phyloP scores from a whole-genome alignment of 2,888 invertebrate genomes.

The Melipona beecheii region DNA sequence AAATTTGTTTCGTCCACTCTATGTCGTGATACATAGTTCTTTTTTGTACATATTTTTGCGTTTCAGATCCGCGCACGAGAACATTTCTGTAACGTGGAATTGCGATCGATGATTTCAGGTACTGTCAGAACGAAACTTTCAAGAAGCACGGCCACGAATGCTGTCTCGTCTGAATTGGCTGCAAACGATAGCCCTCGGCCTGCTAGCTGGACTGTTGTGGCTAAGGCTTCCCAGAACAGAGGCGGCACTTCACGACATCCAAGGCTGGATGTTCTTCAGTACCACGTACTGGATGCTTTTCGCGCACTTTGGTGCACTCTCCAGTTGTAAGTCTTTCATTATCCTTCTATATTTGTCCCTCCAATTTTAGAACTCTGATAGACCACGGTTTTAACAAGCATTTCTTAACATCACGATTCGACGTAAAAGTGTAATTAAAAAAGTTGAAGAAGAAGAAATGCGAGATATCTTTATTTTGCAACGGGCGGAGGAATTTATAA shows the following conservation, averaged over 20 bases:
- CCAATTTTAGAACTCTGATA: background rate
- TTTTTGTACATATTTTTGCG: no score
- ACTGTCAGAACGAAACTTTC: conserved; percentile 90
- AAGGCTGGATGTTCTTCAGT: conserved; percentile 94
- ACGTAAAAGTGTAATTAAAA: background rate
- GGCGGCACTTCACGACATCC: conserved; percentile 90
- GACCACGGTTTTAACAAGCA: background rate
- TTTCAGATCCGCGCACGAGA: background rate
- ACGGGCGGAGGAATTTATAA: background rate
- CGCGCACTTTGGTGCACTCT: conserved; percentile 91
- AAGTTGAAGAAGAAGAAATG: background rate
- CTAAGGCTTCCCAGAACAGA: conserved; percentile 91
- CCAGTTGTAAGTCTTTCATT: conserved; percentile 88
- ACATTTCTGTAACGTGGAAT: background rate
- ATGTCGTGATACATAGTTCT: no score
- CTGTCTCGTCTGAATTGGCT: conserved; percentile 91
- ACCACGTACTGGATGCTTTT: conserved; percentile 93
- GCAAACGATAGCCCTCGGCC: conserved; percentile 89
- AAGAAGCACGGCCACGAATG: conserved; percentile 91
- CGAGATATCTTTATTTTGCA: background rate
- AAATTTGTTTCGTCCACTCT: no score
- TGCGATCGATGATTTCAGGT: conserved; percentile 82
- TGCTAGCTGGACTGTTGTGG: conserved; percentile 91
- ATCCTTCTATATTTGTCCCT: background rate
- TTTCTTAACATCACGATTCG: background rate